Percentiles rank a stretch among this genome's conserved stretches.
Evolutionary conservation across 2,113 vertebrate species (phyloP).

Genomic region (Melanotaenia duboulayi): DNA sequence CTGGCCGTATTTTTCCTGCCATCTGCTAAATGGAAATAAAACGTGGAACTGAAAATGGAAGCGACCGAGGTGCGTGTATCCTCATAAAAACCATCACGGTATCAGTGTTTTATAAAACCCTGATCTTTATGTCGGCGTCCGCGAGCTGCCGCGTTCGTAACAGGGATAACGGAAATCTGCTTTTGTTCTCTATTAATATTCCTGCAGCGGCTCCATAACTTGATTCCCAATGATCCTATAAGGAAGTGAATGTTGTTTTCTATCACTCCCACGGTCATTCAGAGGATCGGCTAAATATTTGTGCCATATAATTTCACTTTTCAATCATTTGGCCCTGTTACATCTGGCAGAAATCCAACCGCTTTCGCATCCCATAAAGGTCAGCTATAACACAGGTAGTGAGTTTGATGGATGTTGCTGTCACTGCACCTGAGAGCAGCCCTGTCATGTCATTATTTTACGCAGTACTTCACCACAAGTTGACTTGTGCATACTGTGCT

Average conservation of each 20-base stretch:
- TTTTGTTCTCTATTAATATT: constrained; percentile 11
- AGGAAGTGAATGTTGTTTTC: constrained; percentile 15
- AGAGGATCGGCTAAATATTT: neutral
- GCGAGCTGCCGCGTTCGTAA: constrained; percentile 26
- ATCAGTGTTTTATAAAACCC: neutral
- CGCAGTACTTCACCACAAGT: constrained; percentile 24
- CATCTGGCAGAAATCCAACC: neutral
- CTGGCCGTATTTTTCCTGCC: constrained; percentile 29
- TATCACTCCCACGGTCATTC: neutral
- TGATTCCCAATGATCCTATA: neutral
- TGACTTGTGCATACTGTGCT: constrained; percentile 10
- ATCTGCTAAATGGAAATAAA: constrained; percentile 78
- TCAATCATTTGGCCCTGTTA: neutral
- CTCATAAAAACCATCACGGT: constrained; percentile 10
- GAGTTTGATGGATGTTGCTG: constrained; percentile 53
- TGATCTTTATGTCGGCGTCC: constrained; percentile 8
- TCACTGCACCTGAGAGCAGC: constrained; percentile 27
- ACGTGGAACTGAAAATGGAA: constrained; percentile 70
- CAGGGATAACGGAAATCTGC: neutral
- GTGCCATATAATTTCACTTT: neutral
- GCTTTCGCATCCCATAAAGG: neutral
- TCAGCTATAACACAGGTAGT: constrained; percentile 2
- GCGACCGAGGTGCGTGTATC: constrained; percentile 73
- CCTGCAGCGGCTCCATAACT: constrained; percentile 3
- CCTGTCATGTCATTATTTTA: constrained; percentile 38